Percentiles rank a stretch among this genome's conserved stretches.
These are phyloP conservation scores for Apaloderma vittatum DNA, from an alignment of 2,113 vertebrate genomes.

Conservation along the genomic window DNA sequence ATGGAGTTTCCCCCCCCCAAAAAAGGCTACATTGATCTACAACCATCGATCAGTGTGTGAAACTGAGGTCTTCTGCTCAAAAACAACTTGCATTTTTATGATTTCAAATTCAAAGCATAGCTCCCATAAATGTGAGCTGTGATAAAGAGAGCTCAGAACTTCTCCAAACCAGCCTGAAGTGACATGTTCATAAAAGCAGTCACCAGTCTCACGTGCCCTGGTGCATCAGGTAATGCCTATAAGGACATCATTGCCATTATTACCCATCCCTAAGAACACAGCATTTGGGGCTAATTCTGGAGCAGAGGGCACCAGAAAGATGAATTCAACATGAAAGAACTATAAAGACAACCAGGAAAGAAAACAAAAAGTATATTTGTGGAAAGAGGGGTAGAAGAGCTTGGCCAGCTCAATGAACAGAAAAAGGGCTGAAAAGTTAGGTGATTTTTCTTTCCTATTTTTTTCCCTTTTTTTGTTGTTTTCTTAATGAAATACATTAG, in stretches of 20 bases:
- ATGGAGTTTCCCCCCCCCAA: fast-evolving
- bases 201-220: not conserved
- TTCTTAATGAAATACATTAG: not conserved
- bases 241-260: too few relatives aligned
- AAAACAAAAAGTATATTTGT: not conserved
- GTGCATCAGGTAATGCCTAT: not conserved
- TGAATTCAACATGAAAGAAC: not conserved
- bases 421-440: not conserved
- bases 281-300: too few relatives aligned
- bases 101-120: not conserved
- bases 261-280: not conserved
- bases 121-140: not conserved
- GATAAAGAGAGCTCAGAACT: not conserved
- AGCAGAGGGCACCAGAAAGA: not conserved
- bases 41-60: not conserved
- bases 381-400: not conserved
- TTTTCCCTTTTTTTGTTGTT: too few relatives aligned
- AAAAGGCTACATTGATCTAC: not conserved
- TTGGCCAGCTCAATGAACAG: not conserved
- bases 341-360: not conserved
- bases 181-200: fast-evolving
- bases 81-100: fast-evolving
- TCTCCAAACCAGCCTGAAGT: not conserved
- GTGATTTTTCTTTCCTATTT: too few relatives aligned
- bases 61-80: not conserved